phyloP scores from a whole-genome alignment of 1,140 invertebrate species.

The Dreissena polymorpha region DNA sequence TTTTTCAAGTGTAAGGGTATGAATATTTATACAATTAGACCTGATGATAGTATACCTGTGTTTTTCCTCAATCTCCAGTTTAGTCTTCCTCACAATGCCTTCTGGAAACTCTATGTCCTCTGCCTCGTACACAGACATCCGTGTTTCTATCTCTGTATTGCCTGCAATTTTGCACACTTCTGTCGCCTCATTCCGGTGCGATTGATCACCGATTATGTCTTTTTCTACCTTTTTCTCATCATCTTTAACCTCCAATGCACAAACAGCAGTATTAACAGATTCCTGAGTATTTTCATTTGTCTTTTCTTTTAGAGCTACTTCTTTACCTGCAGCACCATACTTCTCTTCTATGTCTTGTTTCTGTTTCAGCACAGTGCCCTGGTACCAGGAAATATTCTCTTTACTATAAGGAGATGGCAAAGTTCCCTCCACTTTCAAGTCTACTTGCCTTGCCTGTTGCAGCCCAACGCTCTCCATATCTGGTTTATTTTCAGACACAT shows the following conservation, averaged over 20 bases:
- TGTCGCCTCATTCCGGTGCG: not conserved
- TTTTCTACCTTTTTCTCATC: slow-evolving; percentile 14
- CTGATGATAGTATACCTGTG: slow-evolving; percentile 59
- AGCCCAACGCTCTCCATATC: slow-evolving; percentile 39
- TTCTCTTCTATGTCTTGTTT: slow-evolving; percentile 82
- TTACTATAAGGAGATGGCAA: slow-evolving; percentile 80
- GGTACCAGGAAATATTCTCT: slow-evolving; percentile 84
- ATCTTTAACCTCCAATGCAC: slow-evolving; percentile 4
- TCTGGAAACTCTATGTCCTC: slow-evolving; percentile 73
- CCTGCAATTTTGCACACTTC: not conserved
- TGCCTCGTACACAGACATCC: slow-evolving; percentile 71
- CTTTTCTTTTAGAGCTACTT: not conserved
- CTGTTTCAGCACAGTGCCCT: slow-evolving; percentile 83
- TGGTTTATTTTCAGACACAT: not conserved
- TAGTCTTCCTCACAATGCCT: slow-evolving; percentile 82
- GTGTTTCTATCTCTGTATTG: slow-evolving; percentile 32
- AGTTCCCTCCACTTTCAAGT: too few species aligned
- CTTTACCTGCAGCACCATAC: not conserved
- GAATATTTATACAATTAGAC: not conserved
- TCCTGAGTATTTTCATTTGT: slow-evolving; percentile 1
- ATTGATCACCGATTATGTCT: slow-evolving; percentile 45
- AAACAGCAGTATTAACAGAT: slow-evolving; percentile 14
- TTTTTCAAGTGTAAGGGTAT: too few species aligned
- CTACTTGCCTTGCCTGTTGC: slow-evolving; percentile 1
- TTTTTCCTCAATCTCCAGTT: slow-evolving; percentile 85